Evolutionary conservation across 2,797 vertebrate genomes (phyloP), one percentile per base, ranked within the genome.

Genomic region (Rhinogobio ventralis): DNA sequence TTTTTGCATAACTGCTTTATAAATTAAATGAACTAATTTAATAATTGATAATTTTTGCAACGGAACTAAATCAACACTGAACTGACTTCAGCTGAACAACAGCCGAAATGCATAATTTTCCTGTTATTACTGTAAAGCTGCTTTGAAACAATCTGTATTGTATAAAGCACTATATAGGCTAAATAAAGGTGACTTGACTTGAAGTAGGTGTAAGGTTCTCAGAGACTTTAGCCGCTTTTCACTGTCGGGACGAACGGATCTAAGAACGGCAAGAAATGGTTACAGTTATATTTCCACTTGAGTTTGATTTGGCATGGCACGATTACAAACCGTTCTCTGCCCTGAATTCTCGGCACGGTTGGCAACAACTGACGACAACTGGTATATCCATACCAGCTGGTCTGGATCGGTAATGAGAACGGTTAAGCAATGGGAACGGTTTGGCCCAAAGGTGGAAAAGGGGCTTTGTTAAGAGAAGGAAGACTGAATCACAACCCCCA

Each of bases 241-340:
- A 11, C 8, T 9, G 0, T 23, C 3, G 0, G 20, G 9, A 4
- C 23, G 9, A 55, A 55, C 8, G 0, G 7, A n/a, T 57, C 4
- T 11, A n/a, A 5, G 23, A 57, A 57, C 4, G 3, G 9, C 9
- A 60, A 13, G 10, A 11, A 62, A 62, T 14, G 57, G n/a, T 28
- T 28, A n/a, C 5, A 62, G 25, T 28, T 62, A 28, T 57, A 57
- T 62, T 5, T 62, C 25, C n/a, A 62, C 57, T 62, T 62, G 57
- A 62, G 11, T 6, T 62, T 62, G 25, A 13, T 62, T 28, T 25
- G 55, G 20, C 20, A 55, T 3, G 1, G n/a, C n/a, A 5, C n/a
- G 11, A 13, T 60, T 5, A 60, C 57, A 60, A 60, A 13, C 57
- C 11, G 11, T 5, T 60, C 57, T 25, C 57, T 0, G 57, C 10